Evolutionary conservation across 2,113 vertebrate species (phyloP).

Genomic region (Paraplagusia blochii): DNA sequence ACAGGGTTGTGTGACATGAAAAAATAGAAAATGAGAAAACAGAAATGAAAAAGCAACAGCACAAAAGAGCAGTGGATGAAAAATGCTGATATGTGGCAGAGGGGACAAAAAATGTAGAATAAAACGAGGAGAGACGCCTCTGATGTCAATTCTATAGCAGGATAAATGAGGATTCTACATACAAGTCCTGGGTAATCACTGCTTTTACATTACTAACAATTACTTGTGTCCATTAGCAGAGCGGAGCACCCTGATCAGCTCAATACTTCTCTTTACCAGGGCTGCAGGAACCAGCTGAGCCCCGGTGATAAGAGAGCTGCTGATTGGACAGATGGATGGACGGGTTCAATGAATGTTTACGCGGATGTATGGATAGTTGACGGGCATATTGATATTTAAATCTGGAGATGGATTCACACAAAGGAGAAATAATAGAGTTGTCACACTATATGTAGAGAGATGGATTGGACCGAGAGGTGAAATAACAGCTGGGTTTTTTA

Average conservation of each 20-base stretch:
- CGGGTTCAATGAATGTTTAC: constrained; percentile 33
- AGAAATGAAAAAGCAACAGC: constrained; percentile 1
- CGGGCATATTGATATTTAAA: constrained; percentile 7
- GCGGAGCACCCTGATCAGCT: constrained; percentile 30
- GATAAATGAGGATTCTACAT: constrained; percentile 16
- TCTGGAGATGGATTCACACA: not conserved
- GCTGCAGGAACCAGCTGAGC: constrained; percentile 59
- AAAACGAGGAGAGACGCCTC: constrained; percentile 2
- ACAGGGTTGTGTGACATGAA: constrained; percentile 33
- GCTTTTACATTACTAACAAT: constrained; percentile 13
- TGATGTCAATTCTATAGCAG: not conserved
- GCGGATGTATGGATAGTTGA: constrained; percentile 26
- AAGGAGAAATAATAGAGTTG: constrained; percentile 4
- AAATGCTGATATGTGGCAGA: constrained; percentile 6
- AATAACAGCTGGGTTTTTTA: not conserved
- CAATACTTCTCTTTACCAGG: constrained; percentile 53
- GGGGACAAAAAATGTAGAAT: constrained; percentile 15
- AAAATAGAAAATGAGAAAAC: constrained; percentile 26
- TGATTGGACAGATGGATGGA: constrained; percentile 32
- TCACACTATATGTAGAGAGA: not conserved
- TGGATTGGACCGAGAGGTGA: not conserved
- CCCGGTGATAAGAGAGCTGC: constrained; percentile 58
- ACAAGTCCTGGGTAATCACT: constrained; percentile 3
- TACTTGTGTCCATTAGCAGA: constrained; percentile 34
- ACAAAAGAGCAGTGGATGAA: constrained; percentile 2